A percentile compares a stretch with the other conserved stretches of the same genome.
phyloP scores from a whole-genome alignment of 1,140 invertebrate species.

The Bicyclus anynana region DNA sequence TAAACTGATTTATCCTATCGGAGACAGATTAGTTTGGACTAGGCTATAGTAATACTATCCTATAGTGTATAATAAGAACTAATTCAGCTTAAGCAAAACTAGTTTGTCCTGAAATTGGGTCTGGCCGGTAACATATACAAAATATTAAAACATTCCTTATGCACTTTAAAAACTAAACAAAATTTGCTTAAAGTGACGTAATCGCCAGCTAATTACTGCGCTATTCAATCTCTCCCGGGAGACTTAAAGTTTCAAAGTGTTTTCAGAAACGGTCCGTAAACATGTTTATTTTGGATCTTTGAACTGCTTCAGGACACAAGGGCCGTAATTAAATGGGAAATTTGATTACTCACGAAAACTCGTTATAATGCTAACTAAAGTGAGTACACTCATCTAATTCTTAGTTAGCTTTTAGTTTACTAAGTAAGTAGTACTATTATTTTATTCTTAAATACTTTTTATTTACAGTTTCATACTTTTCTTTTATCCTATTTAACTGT shows the following conservation, averaged over 20 bases:
- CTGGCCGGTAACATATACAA: too few species aligned
- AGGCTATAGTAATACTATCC: too few species aligned
- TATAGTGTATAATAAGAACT: too few species aligned
- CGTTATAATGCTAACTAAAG: neutral
- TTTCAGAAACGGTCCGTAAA: constrained; percentile 8
- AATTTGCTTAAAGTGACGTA: constrained; percentile 1
- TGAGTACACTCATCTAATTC: neutral
- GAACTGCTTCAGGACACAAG: constrained; percentile 1
- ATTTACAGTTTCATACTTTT: too few species aligned
- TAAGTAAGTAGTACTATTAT: neutral
- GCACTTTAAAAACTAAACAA: neutral
- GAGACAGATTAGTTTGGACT: too few species aligned
- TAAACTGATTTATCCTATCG: too few species aligned
- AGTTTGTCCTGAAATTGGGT: too few species aligned
- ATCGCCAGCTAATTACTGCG: neutral
- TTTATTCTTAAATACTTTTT: too few species aligned
- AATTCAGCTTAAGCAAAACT: too few species aligned
- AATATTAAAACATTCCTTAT: too few species aligned
- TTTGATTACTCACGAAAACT: constrained; percentile 4
- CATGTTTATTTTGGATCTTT: constrained; percentile 7
- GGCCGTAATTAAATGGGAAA: neutral
- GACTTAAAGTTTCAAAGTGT: constrained; percentile 5
- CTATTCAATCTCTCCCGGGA: constrained; percentile 1
- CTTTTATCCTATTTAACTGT: too few species aligned
- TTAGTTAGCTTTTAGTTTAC: neutral